Evolutionary conservation across 2,113 vertebrate species (phyloP).

Genomic region (Danionella cerebrum): DNA sequence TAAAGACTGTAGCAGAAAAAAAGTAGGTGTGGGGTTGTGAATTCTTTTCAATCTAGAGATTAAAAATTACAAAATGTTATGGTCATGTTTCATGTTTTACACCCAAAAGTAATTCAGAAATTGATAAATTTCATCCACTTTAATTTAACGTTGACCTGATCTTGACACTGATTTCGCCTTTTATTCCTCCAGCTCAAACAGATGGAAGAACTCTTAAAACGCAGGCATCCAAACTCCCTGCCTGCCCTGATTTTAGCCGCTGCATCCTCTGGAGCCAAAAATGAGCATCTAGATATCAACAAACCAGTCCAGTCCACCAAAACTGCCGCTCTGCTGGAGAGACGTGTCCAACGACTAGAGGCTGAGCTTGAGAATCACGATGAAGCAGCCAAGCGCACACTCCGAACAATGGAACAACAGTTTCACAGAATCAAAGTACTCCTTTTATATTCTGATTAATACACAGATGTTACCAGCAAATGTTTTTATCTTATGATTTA

Average conservation of each 20-base stretch:
- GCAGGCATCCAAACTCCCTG: conserved; percentile 82
- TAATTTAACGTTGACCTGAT: no score
- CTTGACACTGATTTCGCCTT: background rate
- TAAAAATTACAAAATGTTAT: no score
- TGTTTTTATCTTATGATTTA: no score
- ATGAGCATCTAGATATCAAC: fast-evolving
- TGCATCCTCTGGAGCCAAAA: conserved; percentile 50
- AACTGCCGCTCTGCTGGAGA: conserved; percentile 73
- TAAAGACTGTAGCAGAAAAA: no score
- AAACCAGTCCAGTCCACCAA: conserved; percentile 31
- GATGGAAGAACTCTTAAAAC: conserved; percentile 82
- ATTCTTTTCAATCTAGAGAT: no score
- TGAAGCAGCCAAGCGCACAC: conserved; percentile 82
- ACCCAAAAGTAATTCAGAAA: no score
- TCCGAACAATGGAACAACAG: conserved; percentile 83
- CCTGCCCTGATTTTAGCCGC: conserved; percentile 86
- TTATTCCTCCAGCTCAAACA: conserved; percentile 74
- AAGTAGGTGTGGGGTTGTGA: no score
- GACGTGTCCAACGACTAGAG: conserved; percentile 80
- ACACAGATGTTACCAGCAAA: no score
- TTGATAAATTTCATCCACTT: no score
- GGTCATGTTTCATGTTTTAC: no score
- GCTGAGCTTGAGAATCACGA: conserved; percentile 80
- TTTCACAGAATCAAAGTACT: conserved; percentile 85
- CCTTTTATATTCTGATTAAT: background rate